phyloP scores from a whole-genome alignment of 2,113 vertebrate genomes.

The Malurus alboscapulatus region DNA sequence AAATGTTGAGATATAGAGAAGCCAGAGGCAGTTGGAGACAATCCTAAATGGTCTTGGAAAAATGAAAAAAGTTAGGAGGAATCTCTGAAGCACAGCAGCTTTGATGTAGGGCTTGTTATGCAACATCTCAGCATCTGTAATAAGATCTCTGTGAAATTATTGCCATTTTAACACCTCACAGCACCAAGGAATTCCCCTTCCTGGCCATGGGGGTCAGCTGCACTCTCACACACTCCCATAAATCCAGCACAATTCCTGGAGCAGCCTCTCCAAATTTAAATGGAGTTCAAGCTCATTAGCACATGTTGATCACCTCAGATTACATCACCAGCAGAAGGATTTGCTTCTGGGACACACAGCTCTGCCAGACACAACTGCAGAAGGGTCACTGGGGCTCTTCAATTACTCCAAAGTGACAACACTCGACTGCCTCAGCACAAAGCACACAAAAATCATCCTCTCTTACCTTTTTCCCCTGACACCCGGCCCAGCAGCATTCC shows the following conservation, averaged over 20 bases:
- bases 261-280: background rate
- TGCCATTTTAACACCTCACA: background rate
- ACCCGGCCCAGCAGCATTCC: background rate
- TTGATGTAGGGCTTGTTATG: background rate
- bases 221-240: accelerated
- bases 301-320: slow-evolving; percentile 43
- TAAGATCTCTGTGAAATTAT: background rate
- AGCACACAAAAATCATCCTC: background rate
- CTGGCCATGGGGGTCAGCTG: background rate
- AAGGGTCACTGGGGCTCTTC: background rate
- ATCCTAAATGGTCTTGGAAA: background rate
- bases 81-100: background rate
- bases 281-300: background rate
- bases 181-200: background rate
- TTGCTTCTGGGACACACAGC: background rate
- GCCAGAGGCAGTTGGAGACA: background rate
- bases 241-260: background rate
- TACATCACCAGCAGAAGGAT: background rate
- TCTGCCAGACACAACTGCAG: background rate
- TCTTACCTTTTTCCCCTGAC: background rate
- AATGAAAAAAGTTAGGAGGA: background rate
- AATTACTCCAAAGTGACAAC: background rate
- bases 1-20: background rate
- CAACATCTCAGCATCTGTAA: background rate
- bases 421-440: background rate